Evolutionary conservation across 2,113 vertebrate species (phyloP).

Genomic region (Siphamia tubifer): DNA sequence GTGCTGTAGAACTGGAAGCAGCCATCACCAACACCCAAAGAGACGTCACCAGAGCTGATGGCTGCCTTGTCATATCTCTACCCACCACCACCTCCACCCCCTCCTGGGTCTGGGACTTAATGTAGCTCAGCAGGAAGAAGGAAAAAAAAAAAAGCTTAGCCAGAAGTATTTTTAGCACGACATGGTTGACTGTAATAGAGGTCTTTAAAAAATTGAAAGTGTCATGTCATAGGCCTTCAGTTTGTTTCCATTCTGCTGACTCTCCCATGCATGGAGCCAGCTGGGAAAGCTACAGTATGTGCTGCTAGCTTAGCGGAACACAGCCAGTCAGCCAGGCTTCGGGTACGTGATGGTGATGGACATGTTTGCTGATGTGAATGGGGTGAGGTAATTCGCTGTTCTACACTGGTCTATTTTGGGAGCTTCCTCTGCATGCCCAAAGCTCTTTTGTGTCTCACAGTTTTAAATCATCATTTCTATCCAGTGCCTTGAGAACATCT

Average conservation of each 20-base stretch:
- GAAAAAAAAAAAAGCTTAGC: slow-evolving; percentile 39
- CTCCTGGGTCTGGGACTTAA: slow-evolving; percentile 43
- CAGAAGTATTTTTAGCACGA: slow-evolving; percentile 61
- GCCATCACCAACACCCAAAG: slow-evolving; percentile 50
- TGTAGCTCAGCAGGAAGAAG: slow-evolving; percentile 58
- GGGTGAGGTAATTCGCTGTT: slow-evolving; percentile 63
- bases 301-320: slow-evolving; percentile 38
- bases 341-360: slow-evolving; percentile 58
- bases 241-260: slow-evolving; percentile 40
- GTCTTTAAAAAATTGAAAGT: slow-evolving; percentile 58
- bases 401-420: slow-evolving; percentile 63
- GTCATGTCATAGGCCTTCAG: slow-evolving; percentile 45
- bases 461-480: slow-evolving; percentile 12
- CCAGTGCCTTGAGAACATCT: neutral
- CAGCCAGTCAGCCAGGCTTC: slow-evolving; percentile 53
- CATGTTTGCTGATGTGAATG: slow-evolving; percentile 64
- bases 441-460: slow-evolving; percentile 47
- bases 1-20: slow-evolving; percentile 30
- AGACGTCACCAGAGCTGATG: slow-evolving; percentile 43
- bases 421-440: slow-evolving; percentile 44
- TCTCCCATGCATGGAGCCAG: neutral
- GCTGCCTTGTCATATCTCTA: slow-evolving; percentile 51
- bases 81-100: slow-evolving; percentile 49
- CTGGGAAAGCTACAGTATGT: slow-evolving; percentile 30
- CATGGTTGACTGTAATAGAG: slow-evolving; percentile 35